phyloP scores from a whole-genome alignment of 2,888 invertebrate species.

The Endomychus coccineus region DNA sequence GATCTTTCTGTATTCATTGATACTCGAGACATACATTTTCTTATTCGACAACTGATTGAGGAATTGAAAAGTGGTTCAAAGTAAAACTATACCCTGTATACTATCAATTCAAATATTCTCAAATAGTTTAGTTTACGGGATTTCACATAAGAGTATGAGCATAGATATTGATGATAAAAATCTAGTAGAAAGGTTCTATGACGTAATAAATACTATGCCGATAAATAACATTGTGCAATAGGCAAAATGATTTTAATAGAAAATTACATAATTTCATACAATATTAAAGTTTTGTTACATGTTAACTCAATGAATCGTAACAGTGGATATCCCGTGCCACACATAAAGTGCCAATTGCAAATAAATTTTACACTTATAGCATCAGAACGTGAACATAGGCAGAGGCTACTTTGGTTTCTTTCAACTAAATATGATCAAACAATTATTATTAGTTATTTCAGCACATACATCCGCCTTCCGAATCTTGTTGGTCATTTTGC shows the following conservation, averaged over 20 bases:
- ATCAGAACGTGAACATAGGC: slow-evolving; percentile 37
- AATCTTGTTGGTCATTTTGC: slow-evolving; percentile 71
- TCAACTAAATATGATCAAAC: slow-evolving; percentile 22
- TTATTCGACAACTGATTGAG: too few species aligned
- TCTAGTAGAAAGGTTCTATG: too few species aligned
- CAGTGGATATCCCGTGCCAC: slow-evolving; percentile 24
- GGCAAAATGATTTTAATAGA: slow-evolving; percentile 27
- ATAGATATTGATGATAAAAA: too few species aligned
- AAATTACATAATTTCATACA: slow-evolving; percentile 24
- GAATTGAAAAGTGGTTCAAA: too few species aligned
- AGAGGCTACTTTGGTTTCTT: slow-evolving; percentile 33
- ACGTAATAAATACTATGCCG: too few species aligned
- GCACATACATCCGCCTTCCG: slow-evolving; percentile 79
- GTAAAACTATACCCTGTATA: too few species aligned
- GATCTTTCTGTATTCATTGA: too few species aligned
- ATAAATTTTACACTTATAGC: slow-evolving; percentile 39
- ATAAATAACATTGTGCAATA: slow-evolving; percentile 15
- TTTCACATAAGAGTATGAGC: too few species aligned
- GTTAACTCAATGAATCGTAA: slow-evolving; percentile 14
- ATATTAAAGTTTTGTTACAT: slow-evolving; percentile 22
- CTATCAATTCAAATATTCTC: too few species aligned
- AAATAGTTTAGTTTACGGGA: too few species aligned
- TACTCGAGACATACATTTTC: too few species aligned
- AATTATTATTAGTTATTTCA: slow-evolving; percentile 42
- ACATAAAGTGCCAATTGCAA: slow-evolving; percentile 32